Evolutionary conservation across 2,888 invertebrate species (phyloP).

Genomic region (Acanthopleura granulata): DNA sequence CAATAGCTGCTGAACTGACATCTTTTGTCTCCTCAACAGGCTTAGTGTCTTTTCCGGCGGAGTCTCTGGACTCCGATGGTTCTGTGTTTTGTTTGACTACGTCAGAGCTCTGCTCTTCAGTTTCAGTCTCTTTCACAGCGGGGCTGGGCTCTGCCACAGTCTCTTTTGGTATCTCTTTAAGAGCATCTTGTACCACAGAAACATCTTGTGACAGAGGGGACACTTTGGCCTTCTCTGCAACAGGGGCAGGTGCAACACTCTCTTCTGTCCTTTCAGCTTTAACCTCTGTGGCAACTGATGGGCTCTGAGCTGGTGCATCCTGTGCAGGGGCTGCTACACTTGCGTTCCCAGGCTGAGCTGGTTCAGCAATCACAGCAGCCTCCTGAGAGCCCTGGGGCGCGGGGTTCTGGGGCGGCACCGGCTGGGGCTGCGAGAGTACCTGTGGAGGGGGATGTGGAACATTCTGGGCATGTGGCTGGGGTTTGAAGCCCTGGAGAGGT

Average conservation of each 20-base stretch:
- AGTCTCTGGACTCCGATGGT: slow-evolving; percentile 13
- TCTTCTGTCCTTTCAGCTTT: not conserved
- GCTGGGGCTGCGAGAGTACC: slow-evolving; percentile 8
- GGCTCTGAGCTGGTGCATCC: not conserved
- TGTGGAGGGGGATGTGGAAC: slow-evolving; percentile 7
- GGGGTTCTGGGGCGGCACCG: slow-evolving; percentile 1
- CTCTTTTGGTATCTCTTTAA: not conserved
- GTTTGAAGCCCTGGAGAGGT: not conserved
- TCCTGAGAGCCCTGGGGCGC: not conserved
- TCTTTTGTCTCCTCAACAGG: not conserved
- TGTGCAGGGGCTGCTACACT: slow-evolving; percentile 13
- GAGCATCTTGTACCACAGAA: too few relatives aligned
- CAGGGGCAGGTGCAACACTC: not conserved
- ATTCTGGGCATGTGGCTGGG: slow-evolving; percentile 14
- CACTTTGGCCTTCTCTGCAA: too few relatives aligned
- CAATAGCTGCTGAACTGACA: not conserved
- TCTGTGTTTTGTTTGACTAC: slow-evolving; percentile 14
- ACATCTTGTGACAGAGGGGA: too few relatives aligned
- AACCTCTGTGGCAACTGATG: not conserved
- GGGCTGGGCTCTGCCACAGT: not conserved
- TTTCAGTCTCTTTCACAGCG: slow-evolving; percentile 13
- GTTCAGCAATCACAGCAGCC: slow-evolving; percentile 2
- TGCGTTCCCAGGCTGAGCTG: slow-evolving; percentile 13
- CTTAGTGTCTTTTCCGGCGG: not conserved
- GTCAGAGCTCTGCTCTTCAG: slow-evolving; percentile 14